Evolutionary conservation across 2,888 invertebrate species (phyloP).

Genomic region (Arctia plantaginis): DNA sequence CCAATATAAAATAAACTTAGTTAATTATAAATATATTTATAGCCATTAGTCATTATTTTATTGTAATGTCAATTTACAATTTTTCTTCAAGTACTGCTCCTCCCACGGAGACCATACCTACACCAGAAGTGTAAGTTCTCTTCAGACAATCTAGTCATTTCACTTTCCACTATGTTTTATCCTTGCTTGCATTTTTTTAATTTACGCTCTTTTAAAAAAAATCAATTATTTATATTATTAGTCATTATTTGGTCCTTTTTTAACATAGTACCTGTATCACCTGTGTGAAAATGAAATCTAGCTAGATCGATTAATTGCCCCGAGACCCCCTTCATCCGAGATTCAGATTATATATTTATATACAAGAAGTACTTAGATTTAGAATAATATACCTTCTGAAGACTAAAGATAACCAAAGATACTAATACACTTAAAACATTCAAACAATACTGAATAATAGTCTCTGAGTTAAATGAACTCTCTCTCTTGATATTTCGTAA

Average conservation of each 20-base stretch:
- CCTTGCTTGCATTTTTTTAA: neutral
- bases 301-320: too few species aligned
- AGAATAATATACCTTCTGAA: too few species aligned
- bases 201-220: neutral
- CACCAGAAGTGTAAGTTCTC: slow-evolving; percentile 69
- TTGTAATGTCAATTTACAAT: slow-evolving; percentile 22
- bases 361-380: too few species aligned
- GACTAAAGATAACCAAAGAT: too few species aligned
- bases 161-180: neutral
- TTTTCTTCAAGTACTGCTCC: slow-evolving; percentile 65
- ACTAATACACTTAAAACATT: too few species aligned
- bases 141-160: slow-evolving; percentile 20
- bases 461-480: too few species aligned
- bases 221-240: neutral
- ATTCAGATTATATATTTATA: too few species aligned
- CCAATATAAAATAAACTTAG: neutral
- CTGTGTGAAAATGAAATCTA: too few species aligned
- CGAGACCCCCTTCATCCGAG: too few species aligned
- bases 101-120: slow-evolving; percentile 55
- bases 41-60: neutral
- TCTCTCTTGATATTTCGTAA: too few species aligned
- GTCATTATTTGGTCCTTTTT: neutral
- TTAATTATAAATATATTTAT: neutral
- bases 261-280: too few species aligned
- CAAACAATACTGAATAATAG: too few species aligned